Percentiles rank a stretch among this genome's conserved stretches.
These are phyloP conservation scores for Drosophila nigromelanica DNA, from an alignment of 1,140 invertebrate species.

Conservation along the genomic window DNA sequence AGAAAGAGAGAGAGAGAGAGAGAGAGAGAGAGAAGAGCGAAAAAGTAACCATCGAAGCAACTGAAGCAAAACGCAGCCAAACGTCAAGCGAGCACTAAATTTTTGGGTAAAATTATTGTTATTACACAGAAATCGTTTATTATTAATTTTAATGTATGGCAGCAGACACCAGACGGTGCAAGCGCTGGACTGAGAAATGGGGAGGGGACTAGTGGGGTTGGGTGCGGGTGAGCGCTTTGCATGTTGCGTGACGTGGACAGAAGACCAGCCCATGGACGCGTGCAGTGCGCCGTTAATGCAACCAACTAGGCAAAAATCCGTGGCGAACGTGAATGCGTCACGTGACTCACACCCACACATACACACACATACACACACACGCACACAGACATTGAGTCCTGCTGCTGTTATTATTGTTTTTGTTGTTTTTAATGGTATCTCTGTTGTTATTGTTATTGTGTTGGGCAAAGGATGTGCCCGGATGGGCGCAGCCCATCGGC, in stretches of 20 bases:
- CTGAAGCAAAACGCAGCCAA: constrained; percentile 26
- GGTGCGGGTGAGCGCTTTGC: constrained; percentile 27
- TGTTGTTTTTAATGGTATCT: constrained; percentile 55
- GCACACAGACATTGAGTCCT: constrained; percentile 32
- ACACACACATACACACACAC: neutral
- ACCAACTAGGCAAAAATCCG: constrained; percentile 57
- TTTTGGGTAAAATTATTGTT: constrained; percentile 79
- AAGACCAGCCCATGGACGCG: constrained; percentile 45
- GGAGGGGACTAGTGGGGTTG: neutral
- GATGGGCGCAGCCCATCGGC: constrained; percentile 65
- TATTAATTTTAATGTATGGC: constrained; percentile 81
- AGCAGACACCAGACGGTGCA: constrained; percentile 32
- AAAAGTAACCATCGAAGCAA: constrained; percentile 32
- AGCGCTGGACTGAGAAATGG: constrained; percentile 8
- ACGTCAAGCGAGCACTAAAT: constrained; percentile 70
- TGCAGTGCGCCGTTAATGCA: constrained; percentile 63
- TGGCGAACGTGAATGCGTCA: constrained; percentile 66
- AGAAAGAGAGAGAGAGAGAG: neutral
- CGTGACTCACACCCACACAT: constrained; percentile 63
- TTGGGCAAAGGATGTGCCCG: constrained; percentile 74
- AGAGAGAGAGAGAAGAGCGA: neutral
- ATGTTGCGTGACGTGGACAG: constrained; percentile 61
- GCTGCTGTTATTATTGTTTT: constrained; percentile 51
- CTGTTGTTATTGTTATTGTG: constrained; percentile 26
- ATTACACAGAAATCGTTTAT: constrained; percentile 80